Base-by-base conservation (phyloP, 2,797 vertebrate species). In the Acanthornis magna region DNA sequence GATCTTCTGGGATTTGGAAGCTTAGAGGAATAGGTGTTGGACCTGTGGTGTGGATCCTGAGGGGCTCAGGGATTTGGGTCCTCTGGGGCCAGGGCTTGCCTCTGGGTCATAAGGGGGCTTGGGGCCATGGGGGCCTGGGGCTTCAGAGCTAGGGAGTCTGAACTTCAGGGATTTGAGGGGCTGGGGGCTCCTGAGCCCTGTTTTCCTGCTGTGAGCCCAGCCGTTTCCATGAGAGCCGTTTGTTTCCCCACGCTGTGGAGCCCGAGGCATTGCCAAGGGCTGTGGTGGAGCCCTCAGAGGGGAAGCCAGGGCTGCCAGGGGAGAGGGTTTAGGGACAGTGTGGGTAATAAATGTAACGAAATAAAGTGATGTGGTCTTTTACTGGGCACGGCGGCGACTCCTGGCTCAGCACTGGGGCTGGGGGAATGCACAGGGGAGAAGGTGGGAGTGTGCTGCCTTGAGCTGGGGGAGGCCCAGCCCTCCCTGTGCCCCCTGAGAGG, bases 201-300 rank as follows among this genome's bases (percentile, higher is more conserved):
- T 13, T 71, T 34, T 36, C 40, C 26, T 8, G 4, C 47, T 6
- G 1, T 40, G 51, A 83, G 45, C 58, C 14, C 1, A 1, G 45
- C 2, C 8, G 94, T 96, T 96, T 88, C 92, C 88, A 92, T 85
- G 85, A 47, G 89, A 91, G 83, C 36, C 2, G 6, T 81, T 94
- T 93, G 91, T 96, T 95, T 95, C 32, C 32, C 23, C 0, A 32
- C 32, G n/a, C 29, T 63, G 42, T 7, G 62, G 67, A 73, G 75
- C 42, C 67, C 0, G 11, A 29, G 51, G 40, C 67, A 9, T 42
- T 71, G 63, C 82, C 73, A 32, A 51, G 25, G 50, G 14, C 50
- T 87, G 45, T 1, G 7, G 8, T 32, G 21, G 47, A 81, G 38
- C 45, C n/a, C 34, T 15, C 5, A 2, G 73, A 34, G 4, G 11